phyloP scores from a whole-genome alignment of 2,888 invertebrate genomes.

The Leptothorax acervorum region DNA sequence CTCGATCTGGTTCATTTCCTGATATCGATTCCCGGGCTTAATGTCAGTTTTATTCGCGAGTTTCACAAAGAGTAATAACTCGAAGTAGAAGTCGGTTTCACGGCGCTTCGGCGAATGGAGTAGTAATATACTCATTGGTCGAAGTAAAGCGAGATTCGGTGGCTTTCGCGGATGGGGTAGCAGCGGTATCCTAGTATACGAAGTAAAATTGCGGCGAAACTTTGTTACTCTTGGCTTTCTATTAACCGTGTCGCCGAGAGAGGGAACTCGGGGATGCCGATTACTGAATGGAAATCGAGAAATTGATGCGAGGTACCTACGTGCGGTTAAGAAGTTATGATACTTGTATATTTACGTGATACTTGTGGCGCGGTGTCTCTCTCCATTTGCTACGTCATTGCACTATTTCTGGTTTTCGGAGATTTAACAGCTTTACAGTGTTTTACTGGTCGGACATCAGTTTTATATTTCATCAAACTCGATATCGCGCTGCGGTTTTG shows the following conservation, averaged over 20 bases:
- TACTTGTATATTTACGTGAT: slow-evolving; percentile 47
- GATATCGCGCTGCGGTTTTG: slow-evolving; percentile 44
- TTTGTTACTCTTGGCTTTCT: slow-evolving; percentile 52
- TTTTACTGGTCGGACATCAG: slow-evolving; percentile 50
- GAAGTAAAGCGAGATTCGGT: slow-evolving; percentile 51
- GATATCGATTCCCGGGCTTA: slow-evolving; percentile 17
- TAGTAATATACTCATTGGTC: slow-evolving; percentile 46
- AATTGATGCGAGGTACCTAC: slow-evolving; percentile 65
- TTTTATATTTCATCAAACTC: slow-evolving; percentile 55
- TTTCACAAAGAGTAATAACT: slow-evolving; percentile 52
- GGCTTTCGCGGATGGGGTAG: slow-evolving; percentile 29
- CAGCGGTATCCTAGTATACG: slow-evolving; percentile 35
- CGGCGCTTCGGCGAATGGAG: slow-evolving; percentile 28
- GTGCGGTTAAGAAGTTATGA: slow-evolving; percentile 46
- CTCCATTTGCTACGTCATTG: slow-evolving; percentile 12
- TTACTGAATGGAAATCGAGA: slow-evolving; percentile 69
- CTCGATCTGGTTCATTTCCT: slow-evolving; percentile 15
- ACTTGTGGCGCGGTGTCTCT: slow-evolving; percentile 43
- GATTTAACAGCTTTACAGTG: slow-evolving; percentile 50
- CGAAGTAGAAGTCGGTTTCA: slow-evolving; percentile 42
- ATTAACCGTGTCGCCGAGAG: slow-evolving; percentile 56
- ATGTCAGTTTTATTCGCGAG: slow-evolving; percentile 41
- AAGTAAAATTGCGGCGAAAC: slow-evolving; percentile 57
- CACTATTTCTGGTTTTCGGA: slow-evolving; percentile 49
- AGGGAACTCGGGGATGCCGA: slow-evolving; percentile 52